Evolutionary conservation across 1,140 invertebrate genomes (phyloP).

Genomic region (Brachionus paranguensis): DNA sequence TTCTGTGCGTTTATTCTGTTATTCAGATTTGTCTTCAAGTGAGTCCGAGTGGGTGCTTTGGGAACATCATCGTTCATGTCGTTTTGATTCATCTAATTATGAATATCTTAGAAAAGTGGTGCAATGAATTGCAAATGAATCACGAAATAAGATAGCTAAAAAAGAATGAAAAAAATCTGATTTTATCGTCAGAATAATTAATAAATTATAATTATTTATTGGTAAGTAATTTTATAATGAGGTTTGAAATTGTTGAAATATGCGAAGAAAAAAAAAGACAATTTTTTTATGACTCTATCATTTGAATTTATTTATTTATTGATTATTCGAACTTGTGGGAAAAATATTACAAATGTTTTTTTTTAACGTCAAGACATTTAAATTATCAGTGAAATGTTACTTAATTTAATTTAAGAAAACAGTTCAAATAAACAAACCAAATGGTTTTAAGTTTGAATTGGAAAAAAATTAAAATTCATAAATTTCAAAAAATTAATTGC

Average conservation of each 20-base stretch:
- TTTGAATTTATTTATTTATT: neutral
- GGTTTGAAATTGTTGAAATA: neutral
- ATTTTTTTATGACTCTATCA: neutral
- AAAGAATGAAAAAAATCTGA: neutral
- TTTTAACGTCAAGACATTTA: neutral
- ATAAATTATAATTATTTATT: neutral
- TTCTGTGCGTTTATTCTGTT: conserved; percentile 8
- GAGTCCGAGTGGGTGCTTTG: neutral
- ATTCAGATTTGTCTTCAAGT: conserved; percentile 15
- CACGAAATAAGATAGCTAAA: neutral
- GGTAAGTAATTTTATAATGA: neutral
- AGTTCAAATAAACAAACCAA: no score
- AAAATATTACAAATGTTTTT: neutral
- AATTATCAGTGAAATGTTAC: neutral
- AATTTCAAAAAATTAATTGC: no score
- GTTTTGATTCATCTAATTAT: neutral
- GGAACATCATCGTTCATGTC: neutral
- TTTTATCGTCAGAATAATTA: neutral
- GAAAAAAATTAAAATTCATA: no score
- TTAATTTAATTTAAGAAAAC: neutral
- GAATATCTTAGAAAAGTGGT: neutral
- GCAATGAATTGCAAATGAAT: neutral
- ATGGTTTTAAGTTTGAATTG: no score
- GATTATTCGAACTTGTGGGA: neutral
- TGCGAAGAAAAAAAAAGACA: neutral